phyloP scores from a whole-genome alignment of 2,797 vertebrate species.

The Takifugu ocellatus region DNA sequence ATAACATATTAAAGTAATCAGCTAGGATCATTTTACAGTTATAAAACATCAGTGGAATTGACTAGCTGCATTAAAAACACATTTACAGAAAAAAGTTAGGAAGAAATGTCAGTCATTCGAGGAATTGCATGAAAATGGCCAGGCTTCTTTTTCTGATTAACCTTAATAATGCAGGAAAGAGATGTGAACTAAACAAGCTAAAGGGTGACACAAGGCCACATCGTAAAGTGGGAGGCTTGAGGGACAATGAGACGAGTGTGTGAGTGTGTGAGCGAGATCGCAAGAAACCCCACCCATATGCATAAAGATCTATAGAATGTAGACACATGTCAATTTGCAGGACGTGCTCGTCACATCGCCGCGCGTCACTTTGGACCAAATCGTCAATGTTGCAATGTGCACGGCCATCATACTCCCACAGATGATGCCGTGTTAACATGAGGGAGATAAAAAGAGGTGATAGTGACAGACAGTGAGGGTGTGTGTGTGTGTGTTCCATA shows the following conservation, averaged over 20 bases:
- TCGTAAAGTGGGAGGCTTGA: no score
- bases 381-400: background rate
- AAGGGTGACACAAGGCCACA: no score
- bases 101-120: no score
- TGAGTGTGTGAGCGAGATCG: constrained; percentile 10
- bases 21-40: no score
- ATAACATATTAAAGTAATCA: no score
- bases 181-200: no score
- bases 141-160: no score
- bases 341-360: background rate
- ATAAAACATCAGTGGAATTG: no score
- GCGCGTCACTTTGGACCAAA: background rate
- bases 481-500: constrained; percentile 49
- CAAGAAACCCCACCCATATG: constrained; percentile 73
- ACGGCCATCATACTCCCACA: background rate
- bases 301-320: constrained; percentile 3
- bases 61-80: no score
- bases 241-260: constrained; percentile 3
- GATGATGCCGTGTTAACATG: constrained; percentile 7
- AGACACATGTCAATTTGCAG: background rate
- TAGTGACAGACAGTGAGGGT: constrained; percentile 36
- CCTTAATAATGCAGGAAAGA: no score
- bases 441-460: constrained; percentile 31
- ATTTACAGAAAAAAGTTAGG: no score
- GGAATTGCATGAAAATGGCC: no score